phyloP scores from a whole-genome alignment of 2,888 invertebrate species.

The Osedax fenrisi region DNA sequence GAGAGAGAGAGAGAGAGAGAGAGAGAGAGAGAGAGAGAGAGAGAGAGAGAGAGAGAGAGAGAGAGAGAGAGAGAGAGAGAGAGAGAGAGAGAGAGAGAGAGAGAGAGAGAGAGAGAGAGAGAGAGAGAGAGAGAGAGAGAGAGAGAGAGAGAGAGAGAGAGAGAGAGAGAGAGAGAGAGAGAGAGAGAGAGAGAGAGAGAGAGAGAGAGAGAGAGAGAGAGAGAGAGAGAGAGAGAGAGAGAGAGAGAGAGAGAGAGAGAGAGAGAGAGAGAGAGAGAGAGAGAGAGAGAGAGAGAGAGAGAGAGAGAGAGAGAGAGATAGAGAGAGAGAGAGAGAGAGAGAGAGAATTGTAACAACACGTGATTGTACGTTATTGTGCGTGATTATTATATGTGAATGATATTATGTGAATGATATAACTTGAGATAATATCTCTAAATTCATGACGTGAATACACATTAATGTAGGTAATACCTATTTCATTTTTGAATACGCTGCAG shows the following conservation, averaged over 20 bases:
- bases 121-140: not conserved
- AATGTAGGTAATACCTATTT: too few species aligned
- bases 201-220: not conserved
- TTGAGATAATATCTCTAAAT: too few species aligned
- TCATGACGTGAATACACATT: too few species aligned
- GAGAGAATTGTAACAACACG: too few species aligned
- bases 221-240: not conserved
- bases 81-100: conserved; percentile 4
- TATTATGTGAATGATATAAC: too few species aligned
- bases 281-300: not conserved
- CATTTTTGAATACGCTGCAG: too few species aligned
- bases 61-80: conserved; percentile 5
- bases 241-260: not conserved
- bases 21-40: conserved; percentile 10
- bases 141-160: conserved; percentile 10
- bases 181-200: not conserved
- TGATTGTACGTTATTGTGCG: too few species aligned
- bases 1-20: conserved; percentile 10
- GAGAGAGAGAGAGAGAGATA: not conserved
- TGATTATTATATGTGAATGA: too few species aligned
- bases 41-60: conserved; percentile 7
- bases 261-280: not conserved
- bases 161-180: conserved; percentile 7
- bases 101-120: conserved; percentile 7
- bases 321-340: not conserved